phyloP scores from a whole-genome alignment of 2,113 vertebrate species.

The Cyrtonyx montezumae region DNA sequence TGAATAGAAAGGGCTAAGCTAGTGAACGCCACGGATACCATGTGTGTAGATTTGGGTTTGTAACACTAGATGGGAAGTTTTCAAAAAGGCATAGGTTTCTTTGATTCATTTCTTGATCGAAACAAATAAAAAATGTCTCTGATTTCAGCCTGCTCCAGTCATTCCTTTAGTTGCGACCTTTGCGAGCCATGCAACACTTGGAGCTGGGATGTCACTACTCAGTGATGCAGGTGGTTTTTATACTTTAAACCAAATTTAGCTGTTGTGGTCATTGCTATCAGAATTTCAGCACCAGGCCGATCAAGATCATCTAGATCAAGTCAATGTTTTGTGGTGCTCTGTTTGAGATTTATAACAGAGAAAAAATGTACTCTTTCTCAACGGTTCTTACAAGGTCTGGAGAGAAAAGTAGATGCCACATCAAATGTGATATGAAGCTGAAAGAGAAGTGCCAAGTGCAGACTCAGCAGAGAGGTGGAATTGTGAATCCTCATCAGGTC shows the following conservation, averaged over 20 bases:
- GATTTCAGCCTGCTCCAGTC: not conserved
- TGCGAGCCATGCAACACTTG: not conserved
- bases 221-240: not conserved
- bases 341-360: not conserved
- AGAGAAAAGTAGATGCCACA: not conserved
- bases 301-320: not conserved
- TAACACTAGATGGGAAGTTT: not conserved
- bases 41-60: not conserved
- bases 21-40: not conserved
- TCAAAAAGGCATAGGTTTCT: not conserved
- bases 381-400: not conserved
- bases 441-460: not conserved
- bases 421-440: not conserved
- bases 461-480: not conserved
- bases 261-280: not conserved
- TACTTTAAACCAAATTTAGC: not conserved
- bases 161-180: not conserved
- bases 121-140: not conserved
- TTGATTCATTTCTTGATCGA: not conserved
- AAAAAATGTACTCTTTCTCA: not conserved
- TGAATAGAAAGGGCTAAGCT: not conserved
- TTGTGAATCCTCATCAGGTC: not conserved
- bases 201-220: not conserved
- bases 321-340: not conserved
- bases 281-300: not conserved